Evolutionary conservation across 2,113 vertebrate species (phyloP), one percentile per base, ranked within the genome.

Genomic region (Arenaria interpres): DNA sequence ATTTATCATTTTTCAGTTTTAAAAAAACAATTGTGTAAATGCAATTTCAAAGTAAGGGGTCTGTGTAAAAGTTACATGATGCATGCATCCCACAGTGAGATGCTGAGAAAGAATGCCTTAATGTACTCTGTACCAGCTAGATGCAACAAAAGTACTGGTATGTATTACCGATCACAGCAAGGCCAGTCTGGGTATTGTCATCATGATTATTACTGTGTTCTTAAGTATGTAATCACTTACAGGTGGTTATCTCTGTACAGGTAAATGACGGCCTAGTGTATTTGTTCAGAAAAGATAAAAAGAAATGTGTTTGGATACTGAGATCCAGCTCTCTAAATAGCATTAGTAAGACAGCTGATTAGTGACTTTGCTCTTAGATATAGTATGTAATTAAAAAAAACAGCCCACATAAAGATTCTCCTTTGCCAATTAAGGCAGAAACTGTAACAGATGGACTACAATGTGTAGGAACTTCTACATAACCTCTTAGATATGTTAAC

Each of bases 361-460:
- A 96, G 32, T 85, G 69, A 89, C 68, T 93, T 96, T 59, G 5
- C 28, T 83, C 51, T 48, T 93, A 93, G 76, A 88, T 64, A 45
- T 76, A 93, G 32, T 32, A 59, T n/a, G 59, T 4, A 92, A 88
- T 62, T 90, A 23, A 94, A 77, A 54, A 56, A 41, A 20, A 7
- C 33, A 82, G 30, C 16, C 24, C 33, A 71, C 86, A 54, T 3
- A 23, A 92, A 90, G 25, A 53, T 32, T 80, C 15, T 57, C 16
- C 16, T 88, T 78, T 96, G 25, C 41, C 33, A 84, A 91, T n/a
- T 39, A 91, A 68, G 41, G 53, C 16, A 91, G 62, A 82, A 97
- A 95, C 7, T 83, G 51, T 79, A 96, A 62, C 57, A 95, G 63
- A 89, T 92, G 63, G 68, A 96, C 50, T 77, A 88, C n/a, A 45